phyloP scores from a whole-genome alignment of 2,113 vertebrate genomes.

The Trachemys scripta region DNA sequence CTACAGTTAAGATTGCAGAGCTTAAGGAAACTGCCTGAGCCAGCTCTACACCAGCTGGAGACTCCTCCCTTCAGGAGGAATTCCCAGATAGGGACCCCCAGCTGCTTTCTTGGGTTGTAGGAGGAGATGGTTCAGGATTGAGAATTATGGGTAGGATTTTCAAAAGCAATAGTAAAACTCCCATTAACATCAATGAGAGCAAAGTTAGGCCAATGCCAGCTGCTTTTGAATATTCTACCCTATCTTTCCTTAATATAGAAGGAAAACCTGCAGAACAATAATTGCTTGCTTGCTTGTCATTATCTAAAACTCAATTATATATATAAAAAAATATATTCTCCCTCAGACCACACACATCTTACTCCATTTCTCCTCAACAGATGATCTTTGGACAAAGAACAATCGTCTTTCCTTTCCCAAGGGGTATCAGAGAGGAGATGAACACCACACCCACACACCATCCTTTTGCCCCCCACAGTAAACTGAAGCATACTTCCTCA shows the following conservation, averaged over 20 bases:
- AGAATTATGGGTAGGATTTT: not conserved
- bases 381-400: not conserved
- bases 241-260: not conserved
- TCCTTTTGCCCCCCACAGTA: not conserved
- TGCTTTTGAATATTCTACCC: not conserved
- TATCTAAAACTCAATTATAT: not conserved
- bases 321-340: slow-evolving; percentile 1
- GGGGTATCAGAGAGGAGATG: not conserved
- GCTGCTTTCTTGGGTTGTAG: not conserved
- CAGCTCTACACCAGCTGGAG: not conserved
- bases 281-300: not conserved
- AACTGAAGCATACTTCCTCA: not conserved
- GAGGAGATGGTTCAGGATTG: not conserved
- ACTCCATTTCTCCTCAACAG: not conserved
- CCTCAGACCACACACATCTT: slow-evolving; percentile 56
- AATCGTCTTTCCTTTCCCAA: not conserved
- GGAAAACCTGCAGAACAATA: slow-evolving; percentile 24
- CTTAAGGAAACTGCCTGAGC: not conserved
- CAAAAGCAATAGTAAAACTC: not conserved
- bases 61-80: accelerated
- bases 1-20: not conserved
- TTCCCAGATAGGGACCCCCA: not conserved
- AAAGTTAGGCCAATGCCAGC: not conserved
- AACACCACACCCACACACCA: not conserved
- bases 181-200: not conserved